These are phyloP conservation scores for Megaceryle torquata DNA, from an alignment of 2,113 vertebrate species.

Conservation along the genomic window DNA sequence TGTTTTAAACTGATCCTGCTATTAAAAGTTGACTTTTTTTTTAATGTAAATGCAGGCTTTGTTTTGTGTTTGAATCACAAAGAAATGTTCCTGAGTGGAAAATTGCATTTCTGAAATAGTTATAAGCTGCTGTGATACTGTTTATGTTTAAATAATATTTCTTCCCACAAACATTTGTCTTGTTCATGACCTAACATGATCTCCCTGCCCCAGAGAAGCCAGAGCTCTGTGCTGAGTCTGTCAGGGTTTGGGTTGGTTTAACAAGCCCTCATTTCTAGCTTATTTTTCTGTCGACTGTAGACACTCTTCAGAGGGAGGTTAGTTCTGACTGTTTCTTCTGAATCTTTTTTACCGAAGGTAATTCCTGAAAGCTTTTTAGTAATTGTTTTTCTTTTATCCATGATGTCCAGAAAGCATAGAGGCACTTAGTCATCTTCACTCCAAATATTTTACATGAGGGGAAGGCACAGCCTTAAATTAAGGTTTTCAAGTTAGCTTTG, in stretches of 20 bases:
- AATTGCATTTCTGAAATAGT: not conserved
- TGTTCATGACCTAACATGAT: not conserved
- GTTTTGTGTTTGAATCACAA: not conserved
- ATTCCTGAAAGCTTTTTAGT: not conserved
- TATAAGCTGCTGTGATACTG: not conserved
- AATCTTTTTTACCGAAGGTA: not conserved
- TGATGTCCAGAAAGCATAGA: not conserved
- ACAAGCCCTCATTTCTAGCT: not conserved
- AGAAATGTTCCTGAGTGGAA: not conserved
- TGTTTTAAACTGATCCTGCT: not conserved
- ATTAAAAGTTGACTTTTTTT: not conserved
- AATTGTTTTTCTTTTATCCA: not conserved
- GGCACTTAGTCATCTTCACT: not conserved
- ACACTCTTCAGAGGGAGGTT: not conserved
- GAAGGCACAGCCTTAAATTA: not conserved
- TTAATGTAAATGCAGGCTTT: not conserved
- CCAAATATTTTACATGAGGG: not conserved
- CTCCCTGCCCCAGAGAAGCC: not conserved
- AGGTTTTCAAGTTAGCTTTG: not conserved
- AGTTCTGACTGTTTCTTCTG: not conserved
- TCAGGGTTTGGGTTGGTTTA: not conserved
- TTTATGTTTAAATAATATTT: not conserved
- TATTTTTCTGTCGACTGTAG: not conserved
- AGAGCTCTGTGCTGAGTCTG: not conserved
- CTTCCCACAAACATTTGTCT: not conserved